Evolutionary conservation across 2,888 invertebrate species (phyloP).

Genomic region (Dioctria linearis): DNA sequence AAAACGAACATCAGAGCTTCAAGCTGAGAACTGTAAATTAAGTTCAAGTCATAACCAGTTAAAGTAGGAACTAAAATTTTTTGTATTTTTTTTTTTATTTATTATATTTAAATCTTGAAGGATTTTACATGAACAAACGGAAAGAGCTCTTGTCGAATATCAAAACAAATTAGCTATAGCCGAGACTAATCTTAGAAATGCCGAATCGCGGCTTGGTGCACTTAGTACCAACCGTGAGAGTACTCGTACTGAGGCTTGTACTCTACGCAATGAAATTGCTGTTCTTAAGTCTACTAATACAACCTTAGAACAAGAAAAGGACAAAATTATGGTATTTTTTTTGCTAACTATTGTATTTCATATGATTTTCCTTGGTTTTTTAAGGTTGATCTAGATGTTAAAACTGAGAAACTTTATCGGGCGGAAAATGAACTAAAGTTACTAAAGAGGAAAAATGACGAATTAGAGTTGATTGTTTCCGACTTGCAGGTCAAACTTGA

Average conservation of each 20-base stretch:
- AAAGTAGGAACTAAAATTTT: slow-evolving; percentile 71
- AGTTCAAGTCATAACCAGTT: slow-evolving; percentile 75
- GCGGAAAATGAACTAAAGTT: slow-evolving; percentile 78
- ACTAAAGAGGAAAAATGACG: slow-evolving; percentile 74
- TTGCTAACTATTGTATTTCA: not conserved
- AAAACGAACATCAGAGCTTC: slow-evolving; percentile 72
- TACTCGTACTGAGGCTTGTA: slow-evolving; percentile 75
- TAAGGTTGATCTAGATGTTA: slow-evolving; percentile 64
- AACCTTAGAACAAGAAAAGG: slow-evolving; percentile 81
- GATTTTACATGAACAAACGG: slow-evolving; percentile 83
- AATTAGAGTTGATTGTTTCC: slow-evolving; percentile 73
- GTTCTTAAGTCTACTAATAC: slow-evolving; percentile 77
- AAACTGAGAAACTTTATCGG: slow-evolving; percentile 78
- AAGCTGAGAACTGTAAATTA: slow-evolving; percentile 73
- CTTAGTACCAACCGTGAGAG: slow-evolving; percentile 76
- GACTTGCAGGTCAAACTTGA: slow-evolving; percentile 75
- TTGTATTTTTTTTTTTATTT: slow-evolving; percentile 69
- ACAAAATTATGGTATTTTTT: slow-evolving; percentile 74
- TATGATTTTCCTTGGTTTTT: not conserved
- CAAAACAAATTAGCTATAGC: slow-evolving; percentile 78
- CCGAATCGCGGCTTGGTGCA: slow-evolving; percentile 74
- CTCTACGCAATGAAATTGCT: slow-evolving; percentile 77
- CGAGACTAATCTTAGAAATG: slow-evolving; percentile 77
- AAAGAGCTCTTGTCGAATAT: slow-evolving; percentile 79
- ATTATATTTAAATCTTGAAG: slow-evolving; percentile 69